Base-by-base conservation (phyloP, 2,888 invertebrate genomes). In the Amiota communis region DNA sequence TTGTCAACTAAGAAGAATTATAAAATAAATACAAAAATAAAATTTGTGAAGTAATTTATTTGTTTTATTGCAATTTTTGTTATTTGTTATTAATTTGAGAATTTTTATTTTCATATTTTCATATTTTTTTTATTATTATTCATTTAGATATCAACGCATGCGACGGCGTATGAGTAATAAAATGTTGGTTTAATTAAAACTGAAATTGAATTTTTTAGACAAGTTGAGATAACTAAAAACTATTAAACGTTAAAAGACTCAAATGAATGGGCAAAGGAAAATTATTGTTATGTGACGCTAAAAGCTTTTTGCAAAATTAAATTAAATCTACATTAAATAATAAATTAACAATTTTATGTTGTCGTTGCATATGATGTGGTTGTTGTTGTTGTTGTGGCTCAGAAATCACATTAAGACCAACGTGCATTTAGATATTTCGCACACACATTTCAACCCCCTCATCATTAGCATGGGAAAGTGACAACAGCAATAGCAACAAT, bases 291-390 rank as follows among this genome's bases (percentile, higher is more conserved):
- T 77, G 15, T 20, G 36, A 13, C 20, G 15, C 74, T 78, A 74
- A 79, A 72, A 75, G 76, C 70, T 53, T 72, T 79, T 83, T 81
- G 79, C 78, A 79, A 75, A 84, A 84, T 84, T 82, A 80, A 76
- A 80, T 84, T 71, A 71, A 78, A 79, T 49, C 76, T 76, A 84
- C 77, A 78, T 81, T 80, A 77, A 78, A 82, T 77, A 81, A 80
- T 84, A 83, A 84, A 82, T 84, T 84, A 77, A 72, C 70, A 72
- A 82, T 77, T 79, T 82, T 84, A 85, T 82, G 84, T 70, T 80
- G 76, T 23, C 13, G 11, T 36, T 53, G 65, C 23, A 4, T 8
- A 36, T 36, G 36, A 6, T 4, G 6, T 23, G 23, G 23, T 23
- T 23, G 23, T 23, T 23, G 23, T 23, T 23, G 3, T 23, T 23